Evolutionary conservation across 2,797 vertebrate species (phyloP), one percentile per base, ranked within the genome.

Genomic region (Ceryle rudis): DNA sequence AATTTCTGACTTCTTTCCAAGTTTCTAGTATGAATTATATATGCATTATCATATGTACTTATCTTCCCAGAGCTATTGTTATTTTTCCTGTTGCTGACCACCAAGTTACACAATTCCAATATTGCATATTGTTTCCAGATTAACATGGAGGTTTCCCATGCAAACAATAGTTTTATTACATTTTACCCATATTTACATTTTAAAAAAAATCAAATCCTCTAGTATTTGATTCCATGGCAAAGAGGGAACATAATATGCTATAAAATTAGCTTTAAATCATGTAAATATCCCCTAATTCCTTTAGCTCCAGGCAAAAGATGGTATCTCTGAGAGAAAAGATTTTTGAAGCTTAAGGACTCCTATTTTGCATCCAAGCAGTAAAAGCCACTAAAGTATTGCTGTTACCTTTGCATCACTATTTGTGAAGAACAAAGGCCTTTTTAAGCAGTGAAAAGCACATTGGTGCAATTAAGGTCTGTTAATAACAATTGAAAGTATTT

Each of bases 221-320:
- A 89, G 96, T 93, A 94, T 96, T 97, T 95, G 84, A 96, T 94
- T 95, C 95, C 85, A 81, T 90, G 72, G 85, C 75, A 88, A 61
- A 94, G 52, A 67, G 61, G 82, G 96, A 97, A 97, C 90, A 93
- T 93, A 97, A 97, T 95, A 95, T 91, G 89, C 92, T 95, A 94
- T 96, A 94, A 97, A 97, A 97, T 97, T 96, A 97, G 96, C 89
- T 95, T 96, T 96, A 95, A 95, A 95, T 97, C 94, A 86, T 88
- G 97, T 95, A 97, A 97, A 97, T 96, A 96, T 87, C 86, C 89
- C 84, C 81, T 95, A 83, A 97, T 97, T 96, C 96, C 95, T 92
- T 95, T 93, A 96, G 95, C 96, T 96, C 74, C 82, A 86, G 97
- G 95, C 97, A 93, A 97, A 93, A 97, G 97, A 96, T 95, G 81